A percentile compares a stretch with the other conserved stretches of the same genome.
Conservation (phyloP, 2,888 invertebrate genomes). For the Aricia artaxerxes region DNA sequence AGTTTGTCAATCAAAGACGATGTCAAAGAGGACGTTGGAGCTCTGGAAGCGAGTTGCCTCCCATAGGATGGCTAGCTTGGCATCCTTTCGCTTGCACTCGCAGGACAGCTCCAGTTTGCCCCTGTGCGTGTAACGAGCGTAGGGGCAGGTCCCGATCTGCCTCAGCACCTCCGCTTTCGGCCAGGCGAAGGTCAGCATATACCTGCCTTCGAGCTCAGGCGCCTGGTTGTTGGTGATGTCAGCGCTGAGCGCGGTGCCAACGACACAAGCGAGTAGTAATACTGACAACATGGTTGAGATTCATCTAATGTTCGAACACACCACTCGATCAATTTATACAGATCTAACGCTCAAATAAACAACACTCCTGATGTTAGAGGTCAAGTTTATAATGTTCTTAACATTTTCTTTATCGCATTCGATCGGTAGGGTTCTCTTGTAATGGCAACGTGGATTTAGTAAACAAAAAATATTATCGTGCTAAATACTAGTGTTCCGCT, state of each 20-base stretch:
- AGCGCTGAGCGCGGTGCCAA: background rate
- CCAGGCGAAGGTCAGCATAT: background rate
- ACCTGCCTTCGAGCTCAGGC: background rate
- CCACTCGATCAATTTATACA: background rate
- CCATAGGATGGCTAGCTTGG: background rate
- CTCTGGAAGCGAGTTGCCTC: background rate
- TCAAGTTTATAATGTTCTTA: background rate
- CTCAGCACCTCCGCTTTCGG: background rate
- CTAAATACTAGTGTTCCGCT: too few relatives aligned
- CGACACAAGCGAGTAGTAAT: background rate
- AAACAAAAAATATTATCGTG: too few relatives aligned
- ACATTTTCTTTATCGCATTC: background rate
- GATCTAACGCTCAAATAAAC: background rate
- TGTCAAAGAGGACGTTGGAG: background rate
- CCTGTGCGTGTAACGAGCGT: background rate
- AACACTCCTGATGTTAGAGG: background rate
- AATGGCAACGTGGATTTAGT: too few relatives aligned
- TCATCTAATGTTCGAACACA: background rate
- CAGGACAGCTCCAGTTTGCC: background rate
- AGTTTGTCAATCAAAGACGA: background rate
- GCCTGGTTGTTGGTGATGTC: constrained; percentile 6
- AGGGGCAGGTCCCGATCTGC: background rate
- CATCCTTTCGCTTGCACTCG: background rate
- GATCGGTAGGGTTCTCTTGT: too few relatives aligned
- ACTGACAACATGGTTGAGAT: background rate